Evolutionary conservation across 2,888 invertebrate genomes (phyloP).

Genomic region (Leptopilina myrica): DNA sequence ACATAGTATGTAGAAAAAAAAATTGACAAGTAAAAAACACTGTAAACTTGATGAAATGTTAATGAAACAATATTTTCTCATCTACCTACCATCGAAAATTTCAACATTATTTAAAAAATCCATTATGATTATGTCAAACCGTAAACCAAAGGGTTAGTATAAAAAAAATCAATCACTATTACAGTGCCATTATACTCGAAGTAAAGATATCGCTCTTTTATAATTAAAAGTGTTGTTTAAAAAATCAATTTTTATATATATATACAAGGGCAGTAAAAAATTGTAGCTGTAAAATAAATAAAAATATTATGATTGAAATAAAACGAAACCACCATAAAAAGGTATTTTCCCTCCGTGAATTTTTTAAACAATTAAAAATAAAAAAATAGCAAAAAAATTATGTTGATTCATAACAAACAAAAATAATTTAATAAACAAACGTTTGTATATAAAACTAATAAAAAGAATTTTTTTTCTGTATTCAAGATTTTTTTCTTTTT

Average conservation of each 20-base stretch:
- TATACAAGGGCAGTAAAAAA: not conserved
- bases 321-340: not conserved
- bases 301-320: not conserved
- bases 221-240: not conserved
- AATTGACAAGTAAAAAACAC: not conserved
- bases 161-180: not conserved
- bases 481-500: not conserved
- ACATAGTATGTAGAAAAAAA: not conserved
- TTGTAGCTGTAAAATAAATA: not conserved
- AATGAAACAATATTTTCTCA: not conserved
- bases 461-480: too few relatives aligned
- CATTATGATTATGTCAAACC: slow-evolving; percentile 1
- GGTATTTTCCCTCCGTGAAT: too few relatives aligned
- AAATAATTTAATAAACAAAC: too few relatives aligned
- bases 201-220: not conserved
- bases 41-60: not conserved
- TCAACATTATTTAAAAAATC: not conserved
- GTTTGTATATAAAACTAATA: too few relatives aligned
- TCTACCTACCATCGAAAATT: not conserved
- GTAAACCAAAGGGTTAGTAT: not conserved
- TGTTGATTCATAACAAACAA: too few relatives aligned
- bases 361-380: too few relatives aligned
- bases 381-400: too few relatives aligned
- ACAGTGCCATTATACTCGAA: not conserved
- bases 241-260: not conserved